Evolutionary conservation across 2,888 invertebrate genomes (phyloP).

Genomic region (Bruchidius siliquastri): DNA sequence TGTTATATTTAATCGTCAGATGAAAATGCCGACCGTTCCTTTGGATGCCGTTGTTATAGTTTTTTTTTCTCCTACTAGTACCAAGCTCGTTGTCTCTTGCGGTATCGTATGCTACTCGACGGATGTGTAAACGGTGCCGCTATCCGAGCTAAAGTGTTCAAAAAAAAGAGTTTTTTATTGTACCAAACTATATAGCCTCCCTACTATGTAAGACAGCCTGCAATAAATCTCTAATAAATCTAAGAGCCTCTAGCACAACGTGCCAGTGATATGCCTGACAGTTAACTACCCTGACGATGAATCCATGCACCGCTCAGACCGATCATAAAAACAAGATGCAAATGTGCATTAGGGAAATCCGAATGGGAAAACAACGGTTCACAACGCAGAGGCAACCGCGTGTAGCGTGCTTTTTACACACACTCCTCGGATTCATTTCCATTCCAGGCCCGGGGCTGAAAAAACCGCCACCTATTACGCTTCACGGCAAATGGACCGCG

Average conservation of each 20-base stretch:
- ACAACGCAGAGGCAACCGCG: not conserved
- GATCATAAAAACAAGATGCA: not conserved
- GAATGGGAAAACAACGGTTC: not conserved
- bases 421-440: not conserved
- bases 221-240: not conserved
- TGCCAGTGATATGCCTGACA: not conserved
- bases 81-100: no score
- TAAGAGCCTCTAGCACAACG: not conserved
- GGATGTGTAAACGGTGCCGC: no score
- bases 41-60: no score
- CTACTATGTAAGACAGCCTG: no score
- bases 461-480: not conserved
- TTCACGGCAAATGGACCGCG: not conserved
- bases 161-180: no score
- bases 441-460: not conserved
- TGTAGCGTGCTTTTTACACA: not conserved
- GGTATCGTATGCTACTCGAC: no score
- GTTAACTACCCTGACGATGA: not conserved
- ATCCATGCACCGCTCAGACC: not conserved
- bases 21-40: no score
- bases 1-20: no score
- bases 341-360: not conserved
- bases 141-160: no score
- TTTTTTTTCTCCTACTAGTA: no score
- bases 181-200: no score